These are phyloP conservation scores for Laothoe populi DNA, from an alignment of 2,888 invertebrate genomes.

Conservation along the genomic window DNA sequence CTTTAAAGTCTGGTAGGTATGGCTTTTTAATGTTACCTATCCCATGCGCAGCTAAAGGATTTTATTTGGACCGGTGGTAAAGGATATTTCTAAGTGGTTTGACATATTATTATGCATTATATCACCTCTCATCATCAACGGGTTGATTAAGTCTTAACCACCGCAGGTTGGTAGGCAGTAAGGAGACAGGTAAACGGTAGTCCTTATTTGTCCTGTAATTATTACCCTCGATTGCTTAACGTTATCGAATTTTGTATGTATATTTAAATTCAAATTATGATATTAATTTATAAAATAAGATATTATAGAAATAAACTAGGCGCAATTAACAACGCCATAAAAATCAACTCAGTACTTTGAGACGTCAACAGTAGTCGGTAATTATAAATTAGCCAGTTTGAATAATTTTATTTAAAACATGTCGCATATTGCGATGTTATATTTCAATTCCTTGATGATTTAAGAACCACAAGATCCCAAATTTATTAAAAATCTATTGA, in stretches of 20 bases:
- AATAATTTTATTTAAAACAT: too few relatives aligned
- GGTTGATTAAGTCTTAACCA: conserved; percentile 68
- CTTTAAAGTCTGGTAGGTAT: conserved; percentile 6
- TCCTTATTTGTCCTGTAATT: conserved; percentile 76
- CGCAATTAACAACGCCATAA: too few relatives aligned
- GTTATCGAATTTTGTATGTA: conserved; percentile 11
- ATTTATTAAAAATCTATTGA: too few relatives aligned
- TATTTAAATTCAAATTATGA: neutral
- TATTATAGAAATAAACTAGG: too few relatives aligned
- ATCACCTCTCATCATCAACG: conserved; percentile 68
- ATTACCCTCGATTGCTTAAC: conserved; percentile 46
- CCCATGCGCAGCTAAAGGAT: conserved; percentile 57
- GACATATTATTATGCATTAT: conserved; percentile 37
- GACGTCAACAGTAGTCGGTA: too few relatives aligned
- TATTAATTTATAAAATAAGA: too few relatives aligned
- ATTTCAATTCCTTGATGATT: too few relatives aligned
- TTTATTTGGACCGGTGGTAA: conserved; percentile 45
- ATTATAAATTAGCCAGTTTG: too few relatives aligned
- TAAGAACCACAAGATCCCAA: too few relatives aligned
- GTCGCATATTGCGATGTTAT: too few relatives aligned
- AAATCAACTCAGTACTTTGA: too few relatives aligned
- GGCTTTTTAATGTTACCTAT: conserved; percentile 15
- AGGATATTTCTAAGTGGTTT: conserved; percentile 58
- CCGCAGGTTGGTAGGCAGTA: conserved; percentile 72
- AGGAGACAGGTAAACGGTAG: conserved; percentile 74